Conservation (phyloP, 2,113 vertebrate genomes). For the Petaurus breviceps region DNA sequence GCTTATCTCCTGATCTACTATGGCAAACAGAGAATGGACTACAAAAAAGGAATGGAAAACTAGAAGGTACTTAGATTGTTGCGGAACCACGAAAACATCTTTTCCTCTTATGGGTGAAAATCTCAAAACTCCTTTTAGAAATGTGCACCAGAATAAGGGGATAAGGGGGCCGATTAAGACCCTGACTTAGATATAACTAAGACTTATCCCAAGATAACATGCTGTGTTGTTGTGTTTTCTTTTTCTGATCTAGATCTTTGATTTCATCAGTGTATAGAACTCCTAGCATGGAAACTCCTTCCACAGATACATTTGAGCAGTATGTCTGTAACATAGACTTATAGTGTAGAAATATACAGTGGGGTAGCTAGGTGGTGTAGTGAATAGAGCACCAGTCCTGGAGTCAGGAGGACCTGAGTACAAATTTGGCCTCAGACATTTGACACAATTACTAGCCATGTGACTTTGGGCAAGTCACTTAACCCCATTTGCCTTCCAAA, state of each 20-base stretch:
- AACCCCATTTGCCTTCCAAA: no score
- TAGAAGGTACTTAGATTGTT: neutral
- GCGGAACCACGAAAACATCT: neutral
- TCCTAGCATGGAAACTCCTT: neutral
- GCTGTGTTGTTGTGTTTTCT: neutral
- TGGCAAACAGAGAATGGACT: neutral
- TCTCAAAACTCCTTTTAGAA: neutral
- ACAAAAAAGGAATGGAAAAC: neutral
- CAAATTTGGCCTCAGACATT: no score
- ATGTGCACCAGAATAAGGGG: neutral
- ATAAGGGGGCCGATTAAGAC: neutral
- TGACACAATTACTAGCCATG: no score
- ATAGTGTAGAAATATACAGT: neutral
- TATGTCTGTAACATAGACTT: neutral
- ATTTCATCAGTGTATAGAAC: neutral
- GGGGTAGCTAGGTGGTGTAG: no score
- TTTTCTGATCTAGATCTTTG: neutral
- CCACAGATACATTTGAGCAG: neutral
- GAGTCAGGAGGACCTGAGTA: no score
- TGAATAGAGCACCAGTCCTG: no score
- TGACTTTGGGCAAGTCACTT: no score
- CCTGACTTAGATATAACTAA: neutral
- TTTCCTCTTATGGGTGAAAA: neutral
- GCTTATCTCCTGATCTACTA: neutral
- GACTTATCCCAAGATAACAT: neutral